Evolutionary conservation across 2,888 invertebrate species (phyloP), one percentile per base, ranked within the genome.

Genomic region (Dinocampus coccinellae): DNA sequence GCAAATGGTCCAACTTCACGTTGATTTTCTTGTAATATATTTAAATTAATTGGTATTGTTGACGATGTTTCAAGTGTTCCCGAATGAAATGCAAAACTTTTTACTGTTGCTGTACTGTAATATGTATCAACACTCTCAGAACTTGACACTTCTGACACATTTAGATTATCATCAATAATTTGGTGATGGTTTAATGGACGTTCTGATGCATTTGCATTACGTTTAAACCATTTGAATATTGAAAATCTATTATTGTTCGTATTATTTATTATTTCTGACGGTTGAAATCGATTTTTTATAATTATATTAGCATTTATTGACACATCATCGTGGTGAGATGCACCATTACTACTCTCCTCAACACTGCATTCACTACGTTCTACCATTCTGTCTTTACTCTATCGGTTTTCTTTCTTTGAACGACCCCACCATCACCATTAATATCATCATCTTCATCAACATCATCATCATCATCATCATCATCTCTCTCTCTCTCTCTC

Each of bases 221-320:
- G 91, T 76, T 92, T 92, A 84, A 94, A 91, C 94, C 94, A 94
- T 88, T 91, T 91, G 83, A 94, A 90, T 83, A 94, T 89, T 69
- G 93, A 92, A 82, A 91, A 91, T 76, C 90, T 84, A 69, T 89
- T 90, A 83, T 88, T 89, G 3, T 52, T 13, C 33, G 42, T 11
- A n/a, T 53, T 52, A 16, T 33, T 52, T 7, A 16, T 55, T n/a
- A 33, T 39, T 39, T 55, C 39, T 13, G 58, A 33, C n/a, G 33
- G 10, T 58, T 58, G 16, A 6, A 34, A 16, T n/a, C 13, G 9
- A 29, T 52, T 29, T 47, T 52, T 24, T 52, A 29, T 11, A 7
- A 4, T 33, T 52, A 10, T 6, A 20, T 33, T 29, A 34, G 9
- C n/a, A 13, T 3, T 13, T 24, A 24, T 47, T 47, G 26, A 57